A percentile compares a stretch with the other conserved stretches of the same genome.
These are phyloP conservation scores for Atractosteus spatula DNA, from an alignment of 2,113 vertebrate species.

Conservation along the genomic window DNA sequence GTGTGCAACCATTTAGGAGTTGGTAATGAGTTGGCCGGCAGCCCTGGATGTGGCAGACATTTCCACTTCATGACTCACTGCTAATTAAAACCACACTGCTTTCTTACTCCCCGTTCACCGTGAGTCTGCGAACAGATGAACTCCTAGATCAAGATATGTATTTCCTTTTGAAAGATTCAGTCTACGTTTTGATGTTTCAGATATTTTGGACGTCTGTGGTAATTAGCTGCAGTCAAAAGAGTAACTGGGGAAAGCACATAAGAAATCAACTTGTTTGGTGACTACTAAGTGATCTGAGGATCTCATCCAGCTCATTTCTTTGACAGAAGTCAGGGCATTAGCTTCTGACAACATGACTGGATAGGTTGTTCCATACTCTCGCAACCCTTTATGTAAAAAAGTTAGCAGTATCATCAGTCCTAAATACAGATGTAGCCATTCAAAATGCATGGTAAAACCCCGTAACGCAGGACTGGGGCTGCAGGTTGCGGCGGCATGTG, in stretches of 20 bases:
- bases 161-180: not conserved
- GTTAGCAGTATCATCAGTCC: too few species aligned
- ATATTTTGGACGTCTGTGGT: not conserved
- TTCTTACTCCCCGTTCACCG: conserved; percentile 37
- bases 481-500: too few species aligned
- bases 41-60: conserved; percentile 43
- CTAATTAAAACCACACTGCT: conserved; percentile 57
- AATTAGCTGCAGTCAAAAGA: not conserved
- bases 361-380: too few species aligned
- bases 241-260: not conserved
- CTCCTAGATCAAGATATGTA: not conserved
- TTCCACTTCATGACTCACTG: conserved; percentile 45
- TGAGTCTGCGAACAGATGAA: conserved; percentile 22
- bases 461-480: too few species aligned
- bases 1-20: conserved; percentile 45
- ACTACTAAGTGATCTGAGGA: too few species aligned
- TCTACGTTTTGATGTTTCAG: not conserved
- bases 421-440: too few species aligned
- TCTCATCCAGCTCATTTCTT: too few species aligned
- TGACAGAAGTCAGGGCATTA: too few species aligned
- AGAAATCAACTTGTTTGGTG: too few species aligned
- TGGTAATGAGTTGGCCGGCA: conserved; percentile 50
- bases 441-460: too few species aligned
- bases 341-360: too few species aligned
- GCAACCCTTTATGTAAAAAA: too few species aligned